Percentiles rank a stretch among this genome's conserved stretches.
Conservation (phyloP, 2,888 invertebrate species). For the Ophion costatus region DNA sequence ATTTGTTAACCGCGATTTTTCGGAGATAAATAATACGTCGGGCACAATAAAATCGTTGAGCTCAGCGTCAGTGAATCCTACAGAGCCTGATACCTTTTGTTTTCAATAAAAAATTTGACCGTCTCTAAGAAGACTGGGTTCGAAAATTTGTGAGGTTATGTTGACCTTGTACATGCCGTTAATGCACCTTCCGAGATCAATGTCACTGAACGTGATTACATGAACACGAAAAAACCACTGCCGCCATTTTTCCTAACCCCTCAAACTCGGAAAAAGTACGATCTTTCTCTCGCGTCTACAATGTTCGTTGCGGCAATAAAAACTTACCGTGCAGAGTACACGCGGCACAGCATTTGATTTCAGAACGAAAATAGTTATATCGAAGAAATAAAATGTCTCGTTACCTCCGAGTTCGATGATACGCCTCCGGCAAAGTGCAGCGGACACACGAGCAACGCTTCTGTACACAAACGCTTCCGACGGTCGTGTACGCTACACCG, state of each 20-base stretch:
- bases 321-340: not conserved
- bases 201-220: not conserved
- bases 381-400: conserved; percentile 3
- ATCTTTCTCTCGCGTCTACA: not conserved
- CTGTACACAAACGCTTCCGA: not conserved
- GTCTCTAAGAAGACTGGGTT: no score
- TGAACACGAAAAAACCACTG: not conserved
- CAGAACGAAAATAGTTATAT: not conserved
- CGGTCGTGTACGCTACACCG: not conserved
- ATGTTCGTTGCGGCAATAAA: not conserved
- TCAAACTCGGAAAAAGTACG: not conserved
- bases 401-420: conserved; percentile 34
- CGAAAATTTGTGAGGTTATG: no score
- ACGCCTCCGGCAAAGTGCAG: not conserved
- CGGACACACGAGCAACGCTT: not conserved
- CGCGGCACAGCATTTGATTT: not conserved
- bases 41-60: no score
- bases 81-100: no score
- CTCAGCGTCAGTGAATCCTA: no score
- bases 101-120: no score
- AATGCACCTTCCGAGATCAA: not conserved
- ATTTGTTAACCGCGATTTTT: no score
- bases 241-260: conserved; percentile 27
- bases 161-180: no score
- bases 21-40: no score